Conservation (phyloP, 2,888 invertebrate genomes). For the Nebria brevicollis region DNA sequence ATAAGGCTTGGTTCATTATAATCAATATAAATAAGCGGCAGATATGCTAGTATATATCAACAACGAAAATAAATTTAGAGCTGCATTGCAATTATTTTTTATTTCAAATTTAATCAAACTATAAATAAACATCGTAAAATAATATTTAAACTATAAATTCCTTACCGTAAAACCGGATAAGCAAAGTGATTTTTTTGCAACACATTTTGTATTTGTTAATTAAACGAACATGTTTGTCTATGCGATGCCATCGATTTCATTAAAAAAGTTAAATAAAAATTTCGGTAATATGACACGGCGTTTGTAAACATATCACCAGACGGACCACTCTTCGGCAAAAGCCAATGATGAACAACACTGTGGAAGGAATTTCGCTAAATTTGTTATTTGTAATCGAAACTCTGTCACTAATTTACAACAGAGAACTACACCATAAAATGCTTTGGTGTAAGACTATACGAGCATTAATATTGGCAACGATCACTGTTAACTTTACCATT, state of each 20-base stretch:
- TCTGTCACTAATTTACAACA: slow-evolving; percentile 36
- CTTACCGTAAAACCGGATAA: not conserved
- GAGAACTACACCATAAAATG: slow-evolving; percentile 42
- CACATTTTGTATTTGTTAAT: not conserved
- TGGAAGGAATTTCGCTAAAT: not conserved
- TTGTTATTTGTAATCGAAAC: not conserved
- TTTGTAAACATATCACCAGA: not conserved
- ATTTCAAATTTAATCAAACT: no score
- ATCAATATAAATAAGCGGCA: no score
- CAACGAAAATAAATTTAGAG: no score
- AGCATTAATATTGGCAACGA: slow-evolving; percentile 12
- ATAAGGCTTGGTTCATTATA: no score
- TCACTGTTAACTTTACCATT: slow-evolving; percentile 44
- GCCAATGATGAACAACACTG: not conserved
- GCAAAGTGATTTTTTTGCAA: not conserved
- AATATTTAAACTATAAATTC: no score
- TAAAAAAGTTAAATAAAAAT: not conserved
- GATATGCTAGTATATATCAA: no score
- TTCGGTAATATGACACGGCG: not conserved
- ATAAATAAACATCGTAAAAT: no score
- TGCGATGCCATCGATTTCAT: not conserved
- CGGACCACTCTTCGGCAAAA: not conserved
- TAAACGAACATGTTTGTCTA: not conserved
- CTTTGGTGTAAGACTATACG: slow-evolving; percentile 37
- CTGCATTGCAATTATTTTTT: no score